A percentile compares a stretch with the other conserved stretches of the same genome.
These are phyloP conservation scores for Eidolon helvum DNA, from an alignment of 2,113 vertebrate genomes.

Conservation along the genomic window DNA sequence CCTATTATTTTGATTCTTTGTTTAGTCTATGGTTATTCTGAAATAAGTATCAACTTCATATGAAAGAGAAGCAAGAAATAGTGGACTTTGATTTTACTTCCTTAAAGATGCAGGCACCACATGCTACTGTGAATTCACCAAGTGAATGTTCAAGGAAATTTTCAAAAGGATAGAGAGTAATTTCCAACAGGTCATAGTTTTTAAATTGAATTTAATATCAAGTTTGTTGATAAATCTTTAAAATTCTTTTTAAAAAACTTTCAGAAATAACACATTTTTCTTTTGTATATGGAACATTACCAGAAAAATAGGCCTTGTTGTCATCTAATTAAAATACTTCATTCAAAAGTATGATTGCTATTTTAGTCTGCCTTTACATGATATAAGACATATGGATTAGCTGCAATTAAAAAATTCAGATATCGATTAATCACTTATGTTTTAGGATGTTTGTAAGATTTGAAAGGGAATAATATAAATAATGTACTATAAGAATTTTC, in stretches of 20 bases:
- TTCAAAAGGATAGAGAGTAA: neutral
- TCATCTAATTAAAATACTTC: neutral
- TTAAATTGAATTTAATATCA: neutral
- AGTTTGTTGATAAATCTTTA: neutral
- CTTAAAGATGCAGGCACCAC: neutral
- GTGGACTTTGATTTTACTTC: neutral
- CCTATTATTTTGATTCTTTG: neutral
- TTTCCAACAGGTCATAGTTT: neutral
- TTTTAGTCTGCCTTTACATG: neutral
- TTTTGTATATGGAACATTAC: neutral
- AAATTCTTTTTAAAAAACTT: neutral
- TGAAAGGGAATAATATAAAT: neutral
- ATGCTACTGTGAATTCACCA: neutral
- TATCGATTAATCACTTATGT: neutral
- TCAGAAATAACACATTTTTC: neutral
- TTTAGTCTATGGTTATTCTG: neutral
- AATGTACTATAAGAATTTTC: neutral
- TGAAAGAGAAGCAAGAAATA: neutral
- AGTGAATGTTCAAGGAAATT: neutral
- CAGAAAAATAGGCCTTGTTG: neutral
- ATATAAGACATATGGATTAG: neutral
- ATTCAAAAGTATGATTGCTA: neutral
- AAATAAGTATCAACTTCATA: neutral
- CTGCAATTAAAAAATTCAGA: neutral
- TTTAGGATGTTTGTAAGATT: conserved; percentile 1